Evolutionary conservation across 2,113 vertebrate species (phyloP).

Genomic region (Mungos mungo): DNA sequence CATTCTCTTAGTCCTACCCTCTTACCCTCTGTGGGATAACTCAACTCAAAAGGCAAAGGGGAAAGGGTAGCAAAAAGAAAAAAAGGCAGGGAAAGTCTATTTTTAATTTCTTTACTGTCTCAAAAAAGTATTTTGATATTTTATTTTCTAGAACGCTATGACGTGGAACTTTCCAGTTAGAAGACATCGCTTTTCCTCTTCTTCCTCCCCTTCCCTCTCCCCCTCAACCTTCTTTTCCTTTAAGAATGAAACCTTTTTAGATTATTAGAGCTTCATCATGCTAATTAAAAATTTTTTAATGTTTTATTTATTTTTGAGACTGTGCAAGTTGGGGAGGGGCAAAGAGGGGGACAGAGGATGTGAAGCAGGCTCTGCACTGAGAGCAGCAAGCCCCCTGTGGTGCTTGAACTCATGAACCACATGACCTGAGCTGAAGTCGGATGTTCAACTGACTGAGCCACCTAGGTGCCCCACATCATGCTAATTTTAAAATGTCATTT

Average conservation of each 20-base stretch:
- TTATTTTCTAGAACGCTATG: background rate
- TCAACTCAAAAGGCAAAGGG: background rate
- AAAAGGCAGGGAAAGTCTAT: background rate
- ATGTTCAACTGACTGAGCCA: background rate
- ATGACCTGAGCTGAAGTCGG: background rate
- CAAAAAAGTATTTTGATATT: background rate
- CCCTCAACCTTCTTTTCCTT: background rate
- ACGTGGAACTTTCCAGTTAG: background rate
- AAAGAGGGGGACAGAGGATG: background rate
- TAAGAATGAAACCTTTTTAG: background rate
- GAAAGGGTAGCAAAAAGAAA: background rate
- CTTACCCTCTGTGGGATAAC: background rate
- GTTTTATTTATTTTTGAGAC: no score
- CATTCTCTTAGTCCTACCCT: background rate
- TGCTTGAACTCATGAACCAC: background rate
- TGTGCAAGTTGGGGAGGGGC: background rate
- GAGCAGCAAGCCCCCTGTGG: background rate
- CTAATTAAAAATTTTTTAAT: background rate
- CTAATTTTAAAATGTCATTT: background rate
- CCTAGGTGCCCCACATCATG: background rate
- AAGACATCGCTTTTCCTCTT: background rate
- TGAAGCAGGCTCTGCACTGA: background rate
- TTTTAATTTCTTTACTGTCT: background rate
- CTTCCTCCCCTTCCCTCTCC: background rate
- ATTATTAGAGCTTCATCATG: background rate